phyloP scores from a whole-genome alignment of 2,888 invertebrate genomes.

The Limnephilus auricula region DNA sequence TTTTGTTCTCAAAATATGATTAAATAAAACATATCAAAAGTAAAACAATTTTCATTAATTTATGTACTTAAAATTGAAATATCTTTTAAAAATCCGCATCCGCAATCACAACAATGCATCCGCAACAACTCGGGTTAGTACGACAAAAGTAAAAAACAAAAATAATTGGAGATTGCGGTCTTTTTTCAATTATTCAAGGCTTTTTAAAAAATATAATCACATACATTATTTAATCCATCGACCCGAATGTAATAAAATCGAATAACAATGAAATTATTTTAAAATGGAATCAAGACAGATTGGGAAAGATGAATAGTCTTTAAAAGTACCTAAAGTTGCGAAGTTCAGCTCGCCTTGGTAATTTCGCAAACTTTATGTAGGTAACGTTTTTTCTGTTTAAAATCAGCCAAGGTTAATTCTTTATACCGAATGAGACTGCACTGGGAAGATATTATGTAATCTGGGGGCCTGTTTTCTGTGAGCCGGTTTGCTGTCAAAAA shows the following conservation, averaged over 20 bases:
- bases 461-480: neutral
- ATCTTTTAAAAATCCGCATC: no score
- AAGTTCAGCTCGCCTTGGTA: neutral
- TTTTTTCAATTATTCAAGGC: no score
- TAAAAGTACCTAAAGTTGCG: neutral
- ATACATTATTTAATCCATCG: no score
- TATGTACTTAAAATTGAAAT: no score
- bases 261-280: neutral
- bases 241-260: neutral
- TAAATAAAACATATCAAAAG: no score
- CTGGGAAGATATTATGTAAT: neutral
- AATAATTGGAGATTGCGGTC: no score
- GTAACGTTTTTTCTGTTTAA: neutral
- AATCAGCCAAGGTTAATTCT: neutral
- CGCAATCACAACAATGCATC: no score
- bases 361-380: neutral
- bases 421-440: neutral
- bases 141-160: no score
- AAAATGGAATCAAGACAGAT: neutral
- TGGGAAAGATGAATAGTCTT: neutral
- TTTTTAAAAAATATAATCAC: no score
- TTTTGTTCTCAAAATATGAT: no score
- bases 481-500: neutral
- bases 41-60: no score
- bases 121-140: no score